Base-by-base conservation (phyloP, 2,888 invertebrate species). In the Tribolium freemani region DNA sequence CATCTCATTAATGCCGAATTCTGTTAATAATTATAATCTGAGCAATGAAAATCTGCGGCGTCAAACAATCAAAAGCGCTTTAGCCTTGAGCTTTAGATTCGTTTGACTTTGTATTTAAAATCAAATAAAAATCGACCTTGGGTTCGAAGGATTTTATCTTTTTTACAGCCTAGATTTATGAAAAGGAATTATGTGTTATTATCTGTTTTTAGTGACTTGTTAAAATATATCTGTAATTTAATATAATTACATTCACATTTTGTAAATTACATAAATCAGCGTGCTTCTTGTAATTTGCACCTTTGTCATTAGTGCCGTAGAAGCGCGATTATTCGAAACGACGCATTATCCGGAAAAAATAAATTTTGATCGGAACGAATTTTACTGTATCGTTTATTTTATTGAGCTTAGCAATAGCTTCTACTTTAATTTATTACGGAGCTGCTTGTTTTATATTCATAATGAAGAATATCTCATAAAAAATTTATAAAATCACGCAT, bases 81-180 rank as follows among this genome's bases (percentile, higher is more conserved):
- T 26, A 45, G 54, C 64, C 64, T 64, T 64, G 53, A 50, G 53
- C 51, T 16, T 30, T 21, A 44, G 51, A 63, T 63, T 63, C 63
- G 13, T 51, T 51, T 53, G 5, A 31, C 10, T 26, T 61, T 61
- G 44, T 50, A 48, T 61, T 30, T 61, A 61, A 50, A 51, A 63
- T 38, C 31, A 51, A 38, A 63, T 63, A 63, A 51, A 63, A 31
- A 26, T 11, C 50, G 54, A 13, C 64, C 45, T 53, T 64, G 64
- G 53, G n/a, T 51, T 45, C 3, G 38, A 26, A 1, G 10, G 51
- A 50, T 53, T 51, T 38, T 48, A 61, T 26, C 46, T 63, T 51
- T 63, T 60, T 45, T 46, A n/a, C 20, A 5, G 8, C 44, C 6
- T 9, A 38, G 13, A 57, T n/a, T 45, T 26, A 11, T 45, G 3